Evolutionary conservation across 2,113 vertebrate species (phyloP), one percentile per base, ranked within the genome.

Genomic region (Oncorhynchus tshawytscha): DNA sequence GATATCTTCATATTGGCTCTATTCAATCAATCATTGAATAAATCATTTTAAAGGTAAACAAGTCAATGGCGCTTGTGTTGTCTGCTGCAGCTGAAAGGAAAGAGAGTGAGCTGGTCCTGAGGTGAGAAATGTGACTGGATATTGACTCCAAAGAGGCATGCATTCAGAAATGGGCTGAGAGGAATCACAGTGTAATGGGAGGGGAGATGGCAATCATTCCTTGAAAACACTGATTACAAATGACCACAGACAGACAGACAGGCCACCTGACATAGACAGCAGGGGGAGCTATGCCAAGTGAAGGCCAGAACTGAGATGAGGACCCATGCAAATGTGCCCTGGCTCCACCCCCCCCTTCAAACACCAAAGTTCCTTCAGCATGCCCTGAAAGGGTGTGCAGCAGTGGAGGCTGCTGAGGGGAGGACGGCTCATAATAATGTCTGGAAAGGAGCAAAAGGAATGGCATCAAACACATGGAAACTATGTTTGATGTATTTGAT

Each of bases 31-130:
- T 67, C 4, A 29, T 16, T 31, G 16, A 68, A 11, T 34, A 3
- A 18, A 34, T 8, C 2, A 11, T 45, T 45, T 9, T 18, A n/a
- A 9, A 45, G 39, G 39, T 45, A 45, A 45, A 45, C 39, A 45
- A 45, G 39, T 11, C 39, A 45, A 45, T 45, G 39, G 27, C 27
- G 8, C 31, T 67, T 48, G 25, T 80, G 78, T 71, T 76, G 67
- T 90, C 81, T 81, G 72, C 77, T 51, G 76, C 84, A 85, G 86
- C 89, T 91, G 88, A 81, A 87, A 84, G 67, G 76, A 75, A 85
- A 89, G 79, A 89, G 78, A 85, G 87, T 91, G 87, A 92, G 86
- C 87, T 90, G 85, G 85, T 89, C 90, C 90, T 91, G 85, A 89
- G 90, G 89, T 69, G 74, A 86, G 76, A 86, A 8, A 65, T 3